phyloP scores from a whole-genome alignment of 2,888 invertebrate species.

The Vesta saturnalis region DNA sequence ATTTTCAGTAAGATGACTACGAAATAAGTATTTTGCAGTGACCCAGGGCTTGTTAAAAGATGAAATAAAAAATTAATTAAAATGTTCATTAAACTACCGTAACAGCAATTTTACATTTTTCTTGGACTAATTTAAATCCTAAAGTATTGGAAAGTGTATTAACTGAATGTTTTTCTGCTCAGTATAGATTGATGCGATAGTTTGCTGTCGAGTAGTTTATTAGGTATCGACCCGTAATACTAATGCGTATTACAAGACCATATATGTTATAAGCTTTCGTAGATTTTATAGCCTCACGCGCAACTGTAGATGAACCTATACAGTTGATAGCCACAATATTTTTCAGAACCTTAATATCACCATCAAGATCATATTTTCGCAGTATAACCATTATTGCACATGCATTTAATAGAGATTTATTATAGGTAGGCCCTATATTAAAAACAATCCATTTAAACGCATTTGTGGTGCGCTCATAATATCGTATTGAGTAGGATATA shows the following conservation, averaged over 20 bases:
- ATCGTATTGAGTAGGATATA: constrained; percentile 29
- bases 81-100: no score
- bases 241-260: constrained; percentile 29
- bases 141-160: constrained; percentile 16
- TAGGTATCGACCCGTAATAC: constrained; percentile 28
- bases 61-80: no score
- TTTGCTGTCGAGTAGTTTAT: constrained; percentile 12
- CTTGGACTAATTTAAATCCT: constrained; percentile 18
- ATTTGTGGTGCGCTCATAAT: constrained; percentile 26
- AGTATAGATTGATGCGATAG: constrained; percentile 23
- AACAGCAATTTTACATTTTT: no score
- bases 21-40: no score
- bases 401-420: constrained; percentile 30
- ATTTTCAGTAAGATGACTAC: constrained; percentile 22
- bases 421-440: constrained; percentile 18
- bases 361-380: constrained; percentile 15
- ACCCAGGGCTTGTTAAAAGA: no score
- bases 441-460: constrained; percentile 24
- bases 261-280: constrained; percentile 28
- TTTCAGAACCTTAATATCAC: constrained; percentile 24
- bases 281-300: constrained; percentile 25
- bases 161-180: constrained; percentile 28
- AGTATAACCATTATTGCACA: constrained; percentile 26
- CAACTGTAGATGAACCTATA: constrained; percentile 25
- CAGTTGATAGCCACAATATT: constrained; percentile 24